Evolutionary conservation across 2,888 invertebrate genomes (phyloP).

Genomic region (Endotricha flammealis): DNA sequence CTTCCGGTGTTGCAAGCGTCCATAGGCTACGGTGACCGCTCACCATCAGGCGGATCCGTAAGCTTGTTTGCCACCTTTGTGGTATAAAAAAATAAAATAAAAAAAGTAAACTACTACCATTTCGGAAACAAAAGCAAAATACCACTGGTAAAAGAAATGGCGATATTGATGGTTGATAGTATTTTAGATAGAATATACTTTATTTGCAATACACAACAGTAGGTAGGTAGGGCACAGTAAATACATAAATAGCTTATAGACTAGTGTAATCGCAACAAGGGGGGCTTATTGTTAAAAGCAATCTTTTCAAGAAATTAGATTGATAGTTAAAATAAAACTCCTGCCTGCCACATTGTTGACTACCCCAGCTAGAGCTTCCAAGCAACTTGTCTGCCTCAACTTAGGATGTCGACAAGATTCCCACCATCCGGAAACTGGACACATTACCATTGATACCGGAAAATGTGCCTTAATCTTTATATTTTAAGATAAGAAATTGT

Average conservation of each 20-base stretch:
- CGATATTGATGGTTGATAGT: too few relatives aligned
- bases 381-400: constrained; percentile 46
- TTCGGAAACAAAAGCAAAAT: too few relatives aligned
- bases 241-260: too few relatives aligned
- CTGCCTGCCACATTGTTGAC: constrained; percentile 18
- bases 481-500: background rate
- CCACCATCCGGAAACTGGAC: constrained; percentile 43
- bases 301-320: background rate
- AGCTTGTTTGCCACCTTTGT: too few relatives aligned
- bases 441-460: constrained; percentile 12
- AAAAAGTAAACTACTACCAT: too few relatives aligned
- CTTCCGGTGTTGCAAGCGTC: too few relatives aligned
- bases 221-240: too few relatives aligned
- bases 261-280: too few relatives aligned
- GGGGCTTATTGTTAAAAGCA: background rate
- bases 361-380: constrained; percentile 43
- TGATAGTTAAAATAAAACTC: background rate
- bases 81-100: too few relatives aligned
- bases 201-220: background rate
- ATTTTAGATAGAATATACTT: background rate
- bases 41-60: too few relatives aligned
- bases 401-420: constrained; percentile 39
- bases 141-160: too few relatives aligned
- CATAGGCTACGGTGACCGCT: too few relatives aligned
- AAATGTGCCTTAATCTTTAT: constrained; percentile 11